A percentile compares a stretch with the other conserved stretches of the same genome.
phyloP scores from a whole-genome alignment of 1,140 invertebrate species.

The Meloidogyne hapla region DNA sequence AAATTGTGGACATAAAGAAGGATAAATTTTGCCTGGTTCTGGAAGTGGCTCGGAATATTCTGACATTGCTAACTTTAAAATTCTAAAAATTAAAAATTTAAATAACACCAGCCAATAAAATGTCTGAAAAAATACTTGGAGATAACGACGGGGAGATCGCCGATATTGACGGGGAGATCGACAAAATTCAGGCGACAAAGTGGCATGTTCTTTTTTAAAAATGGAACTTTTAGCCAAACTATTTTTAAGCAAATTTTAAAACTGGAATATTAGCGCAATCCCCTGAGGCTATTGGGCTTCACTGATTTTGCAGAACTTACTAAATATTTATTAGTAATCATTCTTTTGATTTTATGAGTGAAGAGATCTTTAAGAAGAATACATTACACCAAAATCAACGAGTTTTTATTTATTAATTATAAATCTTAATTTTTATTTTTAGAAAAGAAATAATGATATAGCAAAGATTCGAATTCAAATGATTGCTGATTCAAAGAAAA shows the following conservation, averaged over 20 bases:
- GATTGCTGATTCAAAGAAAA: slow-evolving; percentile 13
- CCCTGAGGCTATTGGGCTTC: background rate
- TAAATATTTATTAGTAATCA: background rate
- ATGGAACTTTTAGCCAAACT: too few relatives aligned
- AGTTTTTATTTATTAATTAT: background rate
- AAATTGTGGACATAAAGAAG: background rate
- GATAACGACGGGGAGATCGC: too few relatives aligned
- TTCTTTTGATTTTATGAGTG: background rate
- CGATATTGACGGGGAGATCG: too few relatives aligned
- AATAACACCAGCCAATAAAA: too few relatives aligned
- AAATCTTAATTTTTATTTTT: background rate
- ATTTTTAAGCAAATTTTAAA: too few relatives aligned
- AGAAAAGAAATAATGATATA: slow-evolving; percentile 1
- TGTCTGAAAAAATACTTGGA: too few relatives aligned
- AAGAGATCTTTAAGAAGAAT: background rate
- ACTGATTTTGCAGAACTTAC: too few relatives aligned
- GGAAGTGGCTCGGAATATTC: background rate
- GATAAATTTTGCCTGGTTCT: background rate
- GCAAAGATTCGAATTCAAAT: slow-evolving; percentile 4
- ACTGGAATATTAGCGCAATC: too few relatives aligned
- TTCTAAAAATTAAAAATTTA: too few relatives aligned
- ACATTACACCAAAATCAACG: background rate
- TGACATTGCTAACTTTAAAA: background rate
- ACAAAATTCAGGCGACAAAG: too few relatives aligned
- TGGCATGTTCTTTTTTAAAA: too few relatives aligned